Percentiles rank a stretch among this genome's conserved stretches.
Evolutionary conservation across 2,797 vertebrate species (phyloP).

Genomic region (Ataeniobius toweri): DNA sequence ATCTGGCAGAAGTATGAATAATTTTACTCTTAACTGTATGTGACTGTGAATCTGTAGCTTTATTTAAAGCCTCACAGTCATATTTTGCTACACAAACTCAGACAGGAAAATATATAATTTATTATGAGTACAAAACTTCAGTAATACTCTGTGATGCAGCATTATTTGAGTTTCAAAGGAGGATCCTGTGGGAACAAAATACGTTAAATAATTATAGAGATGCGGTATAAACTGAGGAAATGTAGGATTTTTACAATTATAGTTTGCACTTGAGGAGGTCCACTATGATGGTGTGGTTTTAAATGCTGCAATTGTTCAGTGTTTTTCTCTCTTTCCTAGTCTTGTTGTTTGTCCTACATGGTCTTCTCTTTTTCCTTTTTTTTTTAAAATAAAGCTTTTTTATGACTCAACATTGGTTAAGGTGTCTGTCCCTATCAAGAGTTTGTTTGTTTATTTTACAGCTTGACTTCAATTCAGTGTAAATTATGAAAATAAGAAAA

Average conservation of each 20-base stretch:
- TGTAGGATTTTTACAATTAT: background rate
- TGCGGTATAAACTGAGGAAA: background rate
- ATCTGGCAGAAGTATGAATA: too few species aligned
- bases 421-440: background rate
- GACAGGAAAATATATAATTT: background rate
- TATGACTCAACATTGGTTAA: background rate
- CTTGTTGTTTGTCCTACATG: background rate
- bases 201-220: background rate
- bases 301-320: constrained; percentile 2
- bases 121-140: background rate
- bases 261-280: background rate
- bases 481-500: too few species aligned
- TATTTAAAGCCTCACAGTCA: background rate
- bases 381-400: constrained; percentile 7
- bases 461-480: background rate
- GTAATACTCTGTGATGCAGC: background rate
- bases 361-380: background rate
- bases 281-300: background rate
- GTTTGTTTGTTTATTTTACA: background rate
- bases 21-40: too few species aligned
- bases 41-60: background rate
- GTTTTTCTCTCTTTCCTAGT: background rate
- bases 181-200: background rate
- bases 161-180: background rate
- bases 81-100: background rate